Evolutionary conservation across 2,797 vertebrate species (phyloP), one percentile per base, ranked within the genome.

Genomic region (Scleropages formosus): DNA sequence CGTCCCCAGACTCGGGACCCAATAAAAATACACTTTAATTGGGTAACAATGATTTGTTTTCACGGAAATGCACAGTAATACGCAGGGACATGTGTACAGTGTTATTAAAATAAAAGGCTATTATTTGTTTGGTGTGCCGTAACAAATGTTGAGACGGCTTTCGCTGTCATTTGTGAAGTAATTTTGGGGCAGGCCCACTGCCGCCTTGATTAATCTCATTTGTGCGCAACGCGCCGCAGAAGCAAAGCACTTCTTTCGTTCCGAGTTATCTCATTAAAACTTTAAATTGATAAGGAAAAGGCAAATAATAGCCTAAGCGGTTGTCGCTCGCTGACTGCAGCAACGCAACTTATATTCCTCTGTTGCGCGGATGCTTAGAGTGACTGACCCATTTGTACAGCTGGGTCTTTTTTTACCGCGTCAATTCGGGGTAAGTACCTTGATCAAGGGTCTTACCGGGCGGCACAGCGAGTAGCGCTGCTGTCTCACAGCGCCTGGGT

Each of bases 161-260:
- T 89, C 84, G 11, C 69, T 85, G 13, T 9, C 49, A 18, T 58
- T 11, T 73, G 39, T 22, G 82, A 80, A 81, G 83, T 85, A 83
- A 90, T 79, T 88, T 79, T 66, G 9, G 80, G 83, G 71, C 83
- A 79, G 77, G 81, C 62, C 82, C 86, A 80, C 82, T 90, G 85
- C 83, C 84, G 88, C 79, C 76, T 86, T 79, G 79, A 79, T 84
- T 87, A 84, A 89, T 85, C 79, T 85, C 84, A 90, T 90, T 89
- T 85, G 84, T 86, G 83, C 82, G 83, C 82, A 80, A 78, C 77
- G 84, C 78, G 78, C 80, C 82, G 84, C 80, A 79, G 84, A 89
- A 82, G 84, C 86, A 83, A 82, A 90, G 84, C 26, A 64, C 70
- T 78, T 85, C 81, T 78, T 85, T 82, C 79, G 78, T 84, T 88